phyloP scores from a whole-genome alignment of 2,113 vertebrate species.

The Odocoileus hemionus region DNA sequence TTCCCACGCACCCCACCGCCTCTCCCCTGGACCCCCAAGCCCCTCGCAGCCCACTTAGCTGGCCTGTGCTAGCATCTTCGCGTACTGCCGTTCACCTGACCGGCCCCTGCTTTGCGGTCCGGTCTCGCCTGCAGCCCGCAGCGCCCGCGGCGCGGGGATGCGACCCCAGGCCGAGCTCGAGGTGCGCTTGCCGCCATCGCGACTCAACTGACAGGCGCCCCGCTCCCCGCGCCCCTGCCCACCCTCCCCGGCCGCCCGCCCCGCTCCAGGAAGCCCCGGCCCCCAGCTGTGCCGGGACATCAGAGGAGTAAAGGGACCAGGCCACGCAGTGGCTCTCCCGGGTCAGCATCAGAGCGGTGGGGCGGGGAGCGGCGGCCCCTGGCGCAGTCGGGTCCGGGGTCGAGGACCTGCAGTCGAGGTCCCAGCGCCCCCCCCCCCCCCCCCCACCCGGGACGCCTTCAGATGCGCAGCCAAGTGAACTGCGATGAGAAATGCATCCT shows the following conservation, averaged over 20 bases:
- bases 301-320: neutral
- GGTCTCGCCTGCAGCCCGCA: fast-evolving
- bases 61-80: neutral
- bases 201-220: neutral
- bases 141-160: neutral
- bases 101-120: neutral
- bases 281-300: neutral
- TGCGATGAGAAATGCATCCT: constrained; percentile 79
- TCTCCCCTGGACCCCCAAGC: neutral
- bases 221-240: neutral
- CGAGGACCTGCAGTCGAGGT: neutral
- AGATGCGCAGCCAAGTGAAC: constrained; percentile 67
- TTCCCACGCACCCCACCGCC: fast-evolving
- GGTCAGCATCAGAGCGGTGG: neutral
- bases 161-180: neutral
- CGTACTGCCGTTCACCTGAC: neutral
- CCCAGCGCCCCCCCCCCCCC: neutral
- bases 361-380: constrained; percentile 12
- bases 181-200: neutral
- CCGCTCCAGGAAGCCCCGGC: neutral
- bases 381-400: neutral
- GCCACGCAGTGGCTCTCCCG: neutral
- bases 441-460: constrained; percentile 62
- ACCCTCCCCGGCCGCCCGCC: neutral
- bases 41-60: neutral